Percentiles rank a stretch among this genome's conserved stretches.
Conservation (phyloP, 2,888 invertebrate species). For the Drosophila suboccidentalis region DNA sequence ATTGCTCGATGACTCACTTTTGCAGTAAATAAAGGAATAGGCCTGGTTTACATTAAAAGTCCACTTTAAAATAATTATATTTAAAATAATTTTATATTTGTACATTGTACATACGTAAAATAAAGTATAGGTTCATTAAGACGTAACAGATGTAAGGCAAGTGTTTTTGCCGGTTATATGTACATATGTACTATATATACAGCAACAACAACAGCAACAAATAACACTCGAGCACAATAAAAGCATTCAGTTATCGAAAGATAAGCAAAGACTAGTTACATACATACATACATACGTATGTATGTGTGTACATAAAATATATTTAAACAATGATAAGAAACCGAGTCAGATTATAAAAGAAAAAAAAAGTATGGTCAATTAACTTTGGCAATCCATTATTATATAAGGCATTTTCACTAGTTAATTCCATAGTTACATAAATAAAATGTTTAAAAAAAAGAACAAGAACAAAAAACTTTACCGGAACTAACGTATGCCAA, state of each 20-base stretch:
- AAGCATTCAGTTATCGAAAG: slow-evolving; percentile 1
- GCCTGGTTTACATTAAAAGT: not conserved
- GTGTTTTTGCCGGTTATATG: slow-evolving; percentile 24
- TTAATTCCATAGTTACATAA: slow-evolving; percentile 1
- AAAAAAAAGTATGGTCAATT: not conserved
- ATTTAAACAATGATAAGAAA: slow-evolving; percentile 39
- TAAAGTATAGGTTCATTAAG: not conserved
- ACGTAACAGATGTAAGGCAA: slow-evolving; percentile 20
- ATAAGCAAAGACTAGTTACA: not conserved
- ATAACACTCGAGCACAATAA: not conserved
- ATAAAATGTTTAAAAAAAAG: not conserved
- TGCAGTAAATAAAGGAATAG: not conserved
- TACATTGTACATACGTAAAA: not conserved
- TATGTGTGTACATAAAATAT: not conserved
- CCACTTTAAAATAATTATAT: not conserved
- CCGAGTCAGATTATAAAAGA: slow-evolving; percentile 2
- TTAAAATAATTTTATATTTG: not conserved
- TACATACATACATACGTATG: not conserved
- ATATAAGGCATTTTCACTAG: slow-evolving; percentile 31
- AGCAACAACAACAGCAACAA: not conserved
- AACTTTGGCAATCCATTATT: slow-evolving; percentile 12
- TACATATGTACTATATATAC: not conserved
- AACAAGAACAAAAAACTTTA: slow-evolving; percentile 48
- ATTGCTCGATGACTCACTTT: slow-evolving; percentile 1
- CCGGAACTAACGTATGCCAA: slow-evolving; percentile 81